phyloP scores from a whole-genome alignment of 2,888 invertebrate species.

The Ptychoptera albimana region DNA sequence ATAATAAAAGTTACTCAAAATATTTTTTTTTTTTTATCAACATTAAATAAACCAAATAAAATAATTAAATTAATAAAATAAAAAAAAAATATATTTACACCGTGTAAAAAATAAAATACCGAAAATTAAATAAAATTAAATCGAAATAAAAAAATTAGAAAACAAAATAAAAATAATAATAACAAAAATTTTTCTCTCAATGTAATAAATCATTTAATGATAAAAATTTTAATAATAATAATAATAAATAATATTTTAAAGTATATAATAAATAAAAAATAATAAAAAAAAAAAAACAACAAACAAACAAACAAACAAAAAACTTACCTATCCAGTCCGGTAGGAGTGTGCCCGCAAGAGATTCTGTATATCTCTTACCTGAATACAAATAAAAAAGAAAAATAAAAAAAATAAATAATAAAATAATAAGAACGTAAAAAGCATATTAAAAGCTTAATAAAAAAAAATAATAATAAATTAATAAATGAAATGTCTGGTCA shows the following conservation, averaged over 20 bases:
- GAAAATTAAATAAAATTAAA: too few species aligned
- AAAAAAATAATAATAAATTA: neutral
- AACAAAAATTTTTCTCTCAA: too few species aligned
- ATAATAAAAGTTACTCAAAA: too few species aligned
- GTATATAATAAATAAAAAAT: constrained; percentile 9
- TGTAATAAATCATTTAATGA: neutral
- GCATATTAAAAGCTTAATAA: neutral
- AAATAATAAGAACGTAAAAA: too few species aligned
- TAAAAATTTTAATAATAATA: constrained; percentile 1
- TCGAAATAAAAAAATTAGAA: too few species aligned
- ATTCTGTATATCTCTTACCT: constrained; percentile 36
- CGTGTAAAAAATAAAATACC: too few species aligned
- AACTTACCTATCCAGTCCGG: constrained; percentile 34
- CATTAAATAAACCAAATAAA: too few species aligned
- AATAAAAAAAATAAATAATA: constrained; percentile 1
- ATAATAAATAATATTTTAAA: constrained; percentile 11
- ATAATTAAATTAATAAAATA: too few species aligned
- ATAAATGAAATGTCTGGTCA: neutral
- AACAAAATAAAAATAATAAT: too few species aligned
- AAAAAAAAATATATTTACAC: too few species aligned
- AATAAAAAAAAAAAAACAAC: constrained; percentile 12
- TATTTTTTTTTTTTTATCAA: too few species aligned
- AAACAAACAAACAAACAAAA: constrained; percentile 14
- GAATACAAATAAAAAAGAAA: constrained; percentile 16
- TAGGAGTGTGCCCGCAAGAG: constrained; percentile 34